phyloP scores from a whole-genome alignment of 2,888 invertebrate species.

The Rhagonycha fulva region DNA sequence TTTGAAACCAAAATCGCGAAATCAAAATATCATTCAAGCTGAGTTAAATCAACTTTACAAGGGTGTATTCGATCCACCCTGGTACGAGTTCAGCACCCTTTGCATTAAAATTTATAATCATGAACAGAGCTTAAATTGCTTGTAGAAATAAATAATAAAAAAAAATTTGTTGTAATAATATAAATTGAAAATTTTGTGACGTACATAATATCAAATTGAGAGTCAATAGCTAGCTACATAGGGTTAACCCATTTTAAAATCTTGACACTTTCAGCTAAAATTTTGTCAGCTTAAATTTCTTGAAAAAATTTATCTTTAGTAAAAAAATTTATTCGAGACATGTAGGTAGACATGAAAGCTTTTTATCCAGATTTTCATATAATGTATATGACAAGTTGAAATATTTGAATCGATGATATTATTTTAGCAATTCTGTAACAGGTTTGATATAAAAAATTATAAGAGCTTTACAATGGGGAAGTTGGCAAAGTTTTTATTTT shows the following conservation, averaged over 20 bases:
- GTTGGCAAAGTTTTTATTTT: background rate
- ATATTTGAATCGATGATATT: background rate
- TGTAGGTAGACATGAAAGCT: background rate
- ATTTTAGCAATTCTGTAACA: background rate
- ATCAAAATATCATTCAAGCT: no score
- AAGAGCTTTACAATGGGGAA: background rate
- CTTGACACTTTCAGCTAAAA: background rate
- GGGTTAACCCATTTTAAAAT: background rate
- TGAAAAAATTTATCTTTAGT: background rate
- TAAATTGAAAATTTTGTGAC: background rate
- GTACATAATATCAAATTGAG: background rate
- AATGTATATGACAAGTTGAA: background rate
- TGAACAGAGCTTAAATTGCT: no score
- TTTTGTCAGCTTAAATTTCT: background rate
- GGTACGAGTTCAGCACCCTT: background rate
- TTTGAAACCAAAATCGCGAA: no score
- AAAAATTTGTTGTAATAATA: no score
- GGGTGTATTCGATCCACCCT: conserved; percentile 8
- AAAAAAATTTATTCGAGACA: background rate
- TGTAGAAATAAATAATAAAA: no score
- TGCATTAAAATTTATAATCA: no score
- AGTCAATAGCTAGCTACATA: background rate
- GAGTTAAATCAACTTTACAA: background rate
- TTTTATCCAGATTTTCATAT: background rate
- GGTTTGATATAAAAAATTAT: background rate